These are phyloP conservation scores for Harpagoxenus sublaevis DNA, from an alignment of 2,888 invertebrate species.

Conservation along the genomic window DNA sequence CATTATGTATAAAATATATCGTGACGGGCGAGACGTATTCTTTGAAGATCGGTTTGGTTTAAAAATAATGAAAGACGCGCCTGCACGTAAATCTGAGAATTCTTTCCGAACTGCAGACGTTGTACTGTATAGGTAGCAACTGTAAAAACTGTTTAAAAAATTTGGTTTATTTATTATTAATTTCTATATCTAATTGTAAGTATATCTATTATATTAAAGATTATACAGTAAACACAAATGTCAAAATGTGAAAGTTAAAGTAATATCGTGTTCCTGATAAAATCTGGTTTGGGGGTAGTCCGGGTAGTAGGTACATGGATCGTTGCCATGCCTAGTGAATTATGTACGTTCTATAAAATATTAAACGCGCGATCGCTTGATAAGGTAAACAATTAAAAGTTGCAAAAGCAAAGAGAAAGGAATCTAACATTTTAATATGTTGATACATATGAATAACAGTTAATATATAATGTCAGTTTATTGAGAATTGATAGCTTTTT, in stretches of 20 bases:
- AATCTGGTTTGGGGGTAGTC: not conserved
- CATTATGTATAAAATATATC: not conserved
- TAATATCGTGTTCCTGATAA: not conserved
- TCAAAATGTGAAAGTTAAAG: no score
- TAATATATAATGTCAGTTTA: not conserved
- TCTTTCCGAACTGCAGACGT: not conserved
- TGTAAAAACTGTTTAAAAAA: not conserved
- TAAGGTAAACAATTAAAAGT: not conserved
- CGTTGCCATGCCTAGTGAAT: not conserved
- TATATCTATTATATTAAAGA: no score
- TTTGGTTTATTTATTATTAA: no score
- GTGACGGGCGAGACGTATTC: not conserved
- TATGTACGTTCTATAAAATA: not conserved
- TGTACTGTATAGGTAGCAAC: no score
- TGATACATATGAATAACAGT: not conserved
- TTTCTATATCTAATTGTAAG: no score
- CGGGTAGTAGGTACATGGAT: not conserved
- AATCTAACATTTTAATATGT: not conserved
- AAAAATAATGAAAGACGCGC: not conserved
- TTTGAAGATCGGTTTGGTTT: slow-evolving; percentile 5
- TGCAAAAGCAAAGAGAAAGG: not conserved
- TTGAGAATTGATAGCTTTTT: not conserved
- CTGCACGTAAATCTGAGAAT: slow-evolving; percentile 7
- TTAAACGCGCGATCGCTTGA: not conserved
- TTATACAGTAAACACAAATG: no score